Base-by-base conservation (phyloP, 2,888 invertebrate species). In the Andricus curvator region DNA sequence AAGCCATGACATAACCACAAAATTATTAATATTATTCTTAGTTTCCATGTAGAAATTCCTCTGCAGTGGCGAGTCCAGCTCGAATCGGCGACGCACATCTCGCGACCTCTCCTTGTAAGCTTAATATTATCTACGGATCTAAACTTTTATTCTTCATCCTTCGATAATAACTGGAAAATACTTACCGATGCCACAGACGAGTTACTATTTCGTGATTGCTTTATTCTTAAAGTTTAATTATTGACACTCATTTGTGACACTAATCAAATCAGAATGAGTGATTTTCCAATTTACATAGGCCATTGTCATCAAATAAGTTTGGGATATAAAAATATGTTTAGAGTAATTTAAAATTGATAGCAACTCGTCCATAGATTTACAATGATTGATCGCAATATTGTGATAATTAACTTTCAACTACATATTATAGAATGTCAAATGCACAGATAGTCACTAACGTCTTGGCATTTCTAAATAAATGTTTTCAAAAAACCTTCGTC, bases 291-390 rank as follows among this genome's bases (percentile, higher is more conserved):
- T 25, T 9, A 20, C 11, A 17, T 70, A 70, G 48, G 68, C 25
- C 25, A 68, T 25, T 17, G 15, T 22, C 15, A 25, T 15, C 13
- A 70, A 70, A 48, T 70, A 70, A 48, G 20, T 37, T 67, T 22
- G 1, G n/a, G 13, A 20, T 37, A 67, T 22, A 22, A 67, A 67
- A 67, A 67, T 37, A 37, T 13, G 41, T 67, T 68, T 22, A 25
- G 22, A 2, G 48, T 44, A 68, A 68, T 68, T 68, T 13, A 22
- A 25, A 68, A 25, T 44, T 25, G 15, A n/a, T n/a, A 74, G 33
- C 20, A 74, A 56, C 51, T 74, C 13, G 33, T 56, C 56, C 56
- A n/a, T 68, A 44, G 11, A 51, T 56, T 56, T 74, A 74, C 56
- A 74, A 56, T 9, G 20, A 56, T 74, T 13, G 9, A 70, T 70